Base-by-base conservation (phyloP, 2,888 invertebrate genomes). In the Parthenolecanium corni region DNA sequence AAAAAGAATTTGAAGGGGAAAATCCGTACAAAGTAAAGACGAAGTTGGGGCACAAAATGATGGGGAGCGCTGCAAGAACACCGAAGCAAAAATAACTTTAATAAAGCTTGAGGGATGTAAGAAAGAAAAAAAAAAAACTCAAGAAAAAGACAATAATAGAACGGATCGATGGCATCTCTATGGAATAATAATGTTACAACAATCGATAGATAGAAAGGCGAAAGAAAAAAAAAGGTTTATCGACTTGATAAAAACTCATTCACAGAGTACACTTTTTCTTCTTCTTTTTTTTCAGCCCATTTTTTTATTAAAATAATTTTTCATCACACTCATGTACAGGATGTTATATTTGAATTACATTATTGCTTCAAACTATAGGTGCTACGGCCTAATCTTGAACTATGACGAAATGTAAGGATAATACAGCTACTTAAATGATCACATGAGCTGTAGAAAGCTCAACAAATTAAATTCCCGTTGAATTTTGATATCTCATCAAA, bases 181-280 rank as follows among this genome's bases (percentile, higher is more conserved):
- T 16, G 57, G 57, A 57, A 57, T 57, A 57, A 57, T 57, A 57
- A 57, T 57, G 57, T 57, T 46, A 46, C 57, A 31, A 44, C 44
- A 57, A 57, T 57, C 57, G 57, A 57, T 57, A 57, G 57, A 57
- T 31, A 25, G 46, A 31, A 25, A 23, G 16, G 46, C 25, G 44
- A 57, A 31, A 36, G 14, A 18, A 14, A 14, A 18, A 16, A 42
- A 18, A 42, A 42, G 14, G 44, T 42, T 38, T 5, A 14, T 14
- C 4, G 4, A 31, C 31, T 31, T 31, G 31, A 31, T 6, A 4
- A 42, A 18, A 14, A 42, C 14, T 42, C 44, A 42, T 42, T 14
- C 44, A 42, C 44, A 42, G 18, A 9, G 44, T 3, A 9, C 44
- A 9, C 14, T 18, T 42, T 31, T 31, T 31, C 9, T 31, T 6